Base-by-base conservation (phyloP, 2,888 invertebrate genomes). In the Merodon equestris region DNA sequence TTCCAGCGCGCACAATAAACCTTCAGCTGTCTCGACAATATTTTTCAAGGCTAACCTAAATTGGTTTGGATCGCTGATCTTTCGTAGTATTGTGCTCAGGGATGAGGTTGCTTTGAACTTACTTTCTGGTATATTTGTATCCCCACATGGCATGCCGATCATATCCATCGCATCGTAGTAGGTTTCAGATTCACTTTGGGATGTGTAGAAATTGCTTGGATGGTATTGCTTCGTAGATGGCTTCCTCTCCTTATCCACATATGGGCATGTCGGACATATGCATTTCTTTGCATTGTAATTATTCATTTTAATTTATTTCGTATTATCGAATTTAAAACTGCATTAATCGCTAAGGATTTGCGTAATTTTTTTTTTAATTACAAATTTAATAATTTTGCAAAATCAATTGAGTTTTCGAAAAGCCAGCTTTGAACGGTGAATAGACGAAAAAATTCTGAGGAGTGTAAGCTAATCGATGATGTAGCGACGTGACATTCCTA, bases 1-100 rank as follows among this genome's bases (percentile, higher is more conserved):
- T 1, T 9, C 67, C 67, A 15, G 51, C 9, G 54, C n/a, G 0
- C 7, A 12, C 9, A 68, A 44, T 13, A 79, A 15, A 17, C 27
- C 54, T 38, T 64, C 68, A 1, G 67, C 45, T 0, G 54, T 63
- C 0, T 57, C 54, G 10, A 58, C 58, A 4, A 79, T 48, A 13
- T 34, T 60, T 12, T 40, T 27, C 0, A 73, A 36, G 14, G 48
- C 63, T 18, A 14, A 18, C 18, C 42, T 53, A 60, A 73, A 50
- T 1, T 54, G 38, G 9, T 63, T 14, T 5, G 51, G 27, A 48
- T 77, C 68, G n/a, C 58, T 9, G 0, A 67, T 27, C 17, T 14
- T 27, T 14, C 61, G 60, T 36, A 67, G 17, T 9, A 61, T 14
- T 10, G 42, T n/a, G 18, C 9, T 42, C 15, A 47, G 9, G 10